Evolutionary conservation across 2,888 invertebrate species (phyloP).

Genomic region (Pristionchus arcanus): DNA sequence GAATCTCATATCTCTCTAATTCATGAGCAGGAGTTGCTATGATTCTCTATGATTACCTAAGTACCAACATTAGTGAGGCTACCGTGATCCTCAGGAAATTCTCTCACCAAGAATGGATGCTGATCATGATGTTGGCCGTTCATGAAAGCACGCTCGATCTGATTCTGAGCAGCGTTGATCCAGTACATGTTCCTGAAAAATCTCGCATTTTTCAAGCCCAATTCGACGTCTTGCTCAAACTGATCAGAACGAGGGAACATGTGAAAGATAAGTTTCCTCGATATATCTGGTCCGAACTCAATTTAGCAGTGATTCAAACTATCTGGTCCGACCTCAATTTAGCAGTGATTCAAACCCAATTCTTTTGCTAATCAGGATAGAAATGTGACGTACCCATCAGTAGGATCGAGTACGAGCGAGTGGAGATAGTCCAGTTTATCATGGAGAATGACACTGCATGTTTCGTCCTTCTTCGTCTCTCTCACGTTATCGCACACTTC

Average conservation of each 20-base stretch:
- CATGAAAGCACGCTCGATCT: constrained; percentile 68
- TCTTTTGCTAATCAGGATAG: too few relatives aligned
- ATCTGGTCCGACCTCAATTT: too few relatives aligned
- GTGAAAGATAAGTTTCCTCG: too few relatives aligned
- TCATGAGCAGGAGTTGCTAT: too few relatives aligned
- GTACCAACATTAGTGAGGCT: not conserved
- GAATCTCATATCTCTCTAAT: too few relatives aligned
- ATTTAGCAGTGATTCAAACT: too few relatives aligned
- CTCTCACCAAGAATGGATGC: constrained; percentile 62
- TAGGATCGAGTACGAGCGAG: constrained; percentile 65
- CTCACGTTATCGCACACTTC: constrained; percentile 30
- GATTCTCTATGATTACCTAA: not conserved
- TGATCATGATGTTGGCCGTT: constrained; percentile 63
- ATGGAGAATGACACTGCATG: constrained; percentile 56
- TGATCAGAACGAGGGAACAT: too few relatives aligned
- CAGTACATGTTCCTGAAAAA: constrained; percentile 68
- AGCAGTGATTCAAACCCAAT: too few relatives aligned
- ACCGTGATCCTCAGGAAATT: too few relatives aligned
- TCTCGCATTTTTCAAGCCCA: not conserved
- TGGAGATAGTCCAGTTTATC: constrained; percentile 62
- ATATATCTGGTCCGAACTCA: too few relatives aligned
- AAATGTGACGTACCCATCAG: constrained; percentile 65
- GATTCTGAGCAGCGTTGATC: constrained; percentile 64
- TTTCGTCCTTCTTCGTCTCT: not conserved
- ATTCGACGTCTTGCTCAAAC: not conserved